Base-by-base conservation (phyloP, 2,888 invertebrate genomes). In the Yponomeuta malinellus region DNA sequence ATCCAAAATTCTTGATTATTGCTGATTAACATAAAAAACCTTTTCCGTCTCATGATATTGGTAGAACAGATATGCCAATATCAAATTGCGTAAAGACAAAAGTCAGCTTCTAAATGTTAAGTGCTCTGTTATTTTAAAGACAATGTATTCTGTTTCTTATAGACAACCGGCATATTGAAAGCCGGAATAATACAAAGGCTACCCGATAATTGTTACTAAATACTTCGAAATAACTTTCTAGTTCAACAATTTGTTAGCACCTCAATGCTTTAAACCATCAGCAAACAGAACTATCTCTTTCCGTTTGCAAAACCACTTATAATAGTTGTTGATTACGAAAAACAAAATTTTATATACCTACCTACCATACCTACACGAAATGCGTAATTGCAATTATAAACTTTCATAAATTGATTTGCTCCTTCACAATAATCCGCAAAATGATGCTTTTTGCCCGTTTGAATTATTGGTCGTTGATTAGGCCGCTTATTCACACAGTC, bases 181-280 rank as follows among this genome's bases (percentile, higher is more conserved):
- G 52, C 52, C 52, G 52, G 52, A 15, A 59, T 3, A 15, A 59
- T 59, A 84, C 84, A 84, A 84, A 84, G 79, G 78, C 74, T 78
- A 77, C 76, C 76, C 76, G 84, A 84, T 88, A 86, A 87, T 88
- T 87, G 83, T 83, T 85, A 77, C 78, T 73, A 75, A 64, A 31
- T 64, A 64, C 63, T 74, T 75, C 76, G 77, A 81, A 81, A 78
- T 77, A 79, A 82, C 78, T 83, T 85, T 85, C 82, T 83, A 79
- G 84, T 82, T 81, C 83, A 78, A 80, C 73, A 59, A 78, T 82
- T 83, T 83, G 81, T 84, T 85, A 84, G 77, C 78, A 75, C 76
- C 77, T 75, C 73, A 74, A 75, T 74, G 73, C 72, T 72, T 70
- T 43, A 29, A 59, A 59, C 3, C 52, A 15, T 59, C 52, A 4